phyloP scores from a whole-genome alignment of 1,140 invertebrate species.

The Uloborus diversus region DNA sequence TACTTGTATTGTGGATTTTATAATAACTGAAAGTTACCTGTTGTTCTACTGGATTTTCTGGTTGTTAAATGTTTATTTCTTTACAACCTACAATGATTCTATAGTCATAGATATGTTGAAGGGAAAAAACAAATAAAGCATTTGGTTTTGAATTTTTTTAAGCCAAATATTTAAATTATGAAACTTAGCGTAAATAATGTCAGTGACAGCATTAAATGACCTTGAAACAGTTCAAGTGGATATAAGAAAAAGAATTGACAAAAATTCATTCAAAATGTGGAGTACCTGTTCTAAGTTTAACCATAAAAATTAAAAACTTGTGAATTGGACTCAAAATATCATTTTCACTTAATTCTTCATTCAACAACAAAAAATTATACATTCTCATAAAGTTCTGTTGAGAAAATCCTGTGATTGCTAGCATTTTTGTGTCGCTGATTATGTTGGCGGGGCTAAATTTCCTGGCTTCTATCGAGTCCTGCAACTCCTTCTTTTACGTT shows the following conservation, averaged over 20 bases:
- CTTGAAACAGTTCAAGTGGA: not conserved
- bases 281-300: not conserved
- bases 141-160: not conserved
- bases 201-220: not conserved
- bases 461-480: not conserved
- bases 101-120: not conserved
- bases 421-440: not conserved
- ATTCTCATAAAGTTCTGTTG: not conserved
- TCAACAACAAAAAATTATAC: not conserved
- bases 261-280: not conserved
- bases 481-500: no score
- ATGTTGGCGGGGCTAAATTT: not conserved
- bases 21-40: no score
- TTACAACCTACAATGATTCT: not conserved
- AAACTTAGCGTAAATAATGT: not conserved
- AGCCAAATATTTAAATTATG: not conserved
- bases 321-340: not conserved
- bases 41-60: not conserved
- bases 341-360: not conserved
- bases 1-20: no score
- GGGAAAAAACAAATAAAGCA: not conserved
- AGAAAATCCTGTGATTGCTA: not conserved
- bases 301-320: not conserved
- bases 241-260: not conserved
- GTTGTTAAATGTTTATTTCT: not conserved